These are phyloP conservation scores for Erpobdella octoculata DNA, from an alignment of 2,888 invertebrate genomes.

Conservation along the genomic window DNA sequence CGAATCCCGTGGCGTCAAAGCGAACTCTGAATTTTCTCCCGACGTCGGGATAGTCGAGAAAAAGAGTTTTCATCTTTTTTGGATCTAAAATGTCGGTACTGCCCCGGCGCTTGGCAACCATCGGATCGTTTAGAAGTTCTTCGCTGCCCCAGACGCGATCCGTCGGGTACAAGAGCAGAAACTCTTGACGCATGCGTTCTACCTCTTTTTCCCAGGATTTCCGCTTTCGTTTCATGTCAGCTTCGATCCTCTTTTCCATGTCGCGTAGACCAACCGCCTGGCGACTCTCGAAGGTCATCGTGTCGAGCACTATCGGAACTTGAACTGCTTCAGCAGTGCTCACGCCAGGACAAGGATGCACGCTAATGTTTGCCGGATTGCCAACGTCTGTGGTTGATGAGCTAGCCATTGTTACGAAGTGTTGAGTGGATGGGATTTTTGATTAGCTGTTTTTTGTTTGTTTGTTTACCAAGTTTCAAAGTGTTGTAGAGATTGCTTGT, in stretches of 20 bases:
- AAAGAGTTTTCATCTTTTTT: constrained; percentile 37
- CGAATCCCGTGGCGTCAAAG: constrained; percentile 36
- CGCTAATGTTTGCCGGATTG: background rate
- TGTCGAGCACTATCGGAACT: constrained; percentile 35
- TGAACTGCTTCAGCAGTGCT: constrained; percentile 12
- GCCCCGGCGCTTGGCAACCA: constrained; percentile 36
- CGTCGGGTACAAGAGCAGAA: constrained; percentile 34
- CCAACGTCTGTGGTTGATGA: constrained; percentile 1
- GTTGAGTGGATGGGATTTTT: no score
- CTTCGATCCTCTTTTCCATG: constrained; percentile 37
- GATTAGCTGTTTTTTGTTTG: no score
- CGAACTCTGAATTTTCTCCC: constrained; percentile 36
- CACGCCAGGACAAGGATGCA: background rate
- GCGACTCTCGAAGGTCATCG: constrained; percentile 34
- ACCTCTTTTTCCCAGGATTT: constrained; percentile 38
- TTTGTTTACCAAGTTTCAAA: no score
- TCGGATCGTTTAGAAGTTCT: constrained; percentile 36
- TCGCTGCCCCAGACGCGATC: constrained; percentile 37
- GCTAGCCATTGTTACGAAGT: constrained; percentile 17
- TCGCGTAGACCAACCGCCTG: constrained; percentile 34
- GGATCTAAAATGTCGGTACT: constrained; percentile 38
- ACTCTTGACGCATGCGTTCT: constrained; percentile 38
- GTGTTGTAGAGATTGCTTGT: no score
- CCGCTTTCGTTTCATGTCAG: constrained; percentile 35
- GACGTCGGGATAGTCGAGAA: constrained; percentile 37